Evolutionary conservation across 2,797 vertebrate species (phyloP), one percentile per base, ranked within the genome.

Genomic region (Erithacus rubecula): DNA sequence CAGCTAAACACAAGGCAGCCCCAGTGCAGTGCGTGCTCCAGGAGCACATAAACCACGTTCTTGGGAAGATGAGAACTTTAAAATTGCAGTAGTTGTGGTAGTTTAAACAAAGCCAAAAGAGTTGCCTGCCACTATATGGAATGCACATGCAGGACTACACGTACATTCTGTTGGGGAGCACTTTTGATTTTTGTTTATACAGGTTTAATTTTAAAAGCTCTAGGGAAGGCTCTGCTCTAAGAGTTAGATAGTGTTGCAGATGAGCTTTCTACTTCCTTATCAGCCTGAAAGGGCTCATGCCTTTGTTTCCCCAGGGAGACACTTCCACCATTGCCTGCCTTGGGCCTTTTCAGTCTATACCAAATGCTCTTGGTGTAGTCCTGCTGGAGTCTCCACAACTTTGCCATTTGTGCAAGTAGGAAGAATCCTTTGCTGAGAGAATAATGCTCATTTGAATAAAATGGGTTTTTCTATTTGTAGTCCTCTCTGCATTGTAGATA

Each of bases 91-190:
- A 83, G 30, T 23, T 75, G 58, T 34, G 27, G 19, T 71, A 56
- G 18, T 81, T 86, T 49, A 68, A 90, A 53, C 34, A 56, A 77
- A 34, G n/a, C 17, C 9, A 23, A 7, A 55, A 44, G 44, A 34
- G 34, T 32, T 84, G 64, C 62, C 47, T 32, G 2, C 44, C 2
- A 0, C 36, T 36, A 0, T 12, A 24, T 6, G 37, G 53, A 52
- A 46, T 4, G 26, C 0, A 1, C 1, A 0, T 39, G 43, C 39
- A 43, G 56, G 32, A 62, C n/a, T 16, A 51, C 56, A 22, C 0
- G 0, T 64, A 15, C 53, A 0, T 21, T 22, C 47, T 52, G 29
- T 11, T 19, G 22, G 44, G 24, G 14, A 47, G 24, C 8, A 7
- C 72, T 70, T 60, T 15, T 46, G 37, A 8, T 34, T 75, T 58